Evolutionary conservation across 2,113 vertebrate species (phyloP).

Genomic region (Abramis brama): DNA sequence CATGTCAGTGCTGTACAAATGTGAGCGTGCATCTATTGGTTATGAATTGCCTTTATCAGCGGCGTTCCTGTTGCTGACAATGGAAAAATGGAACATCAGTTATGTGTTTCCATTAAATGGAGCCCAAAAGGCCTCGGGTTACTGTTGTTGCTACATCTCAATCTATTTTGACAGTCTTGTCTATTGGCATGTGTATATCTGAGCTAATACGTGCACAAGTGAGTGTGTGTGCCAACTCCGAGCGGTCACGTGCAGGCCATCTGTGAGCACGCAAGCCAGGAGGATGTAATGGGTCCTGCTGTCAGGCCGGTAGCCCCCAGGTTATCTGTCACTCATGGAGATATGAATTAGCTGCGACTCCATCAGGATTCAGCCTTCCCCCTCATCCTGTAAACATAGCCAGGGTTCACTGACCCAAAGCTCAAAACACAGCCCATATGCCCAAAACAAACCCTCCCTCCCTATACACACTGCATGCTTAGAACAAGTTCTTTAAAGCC

Average conservation of each 20-base stretch:
- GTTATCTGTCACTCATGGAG: conserved; percentile 82
- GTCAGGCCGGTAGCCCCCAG: conserved; percentile 75
- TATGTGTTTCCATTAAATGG: conserved; percentile 32
- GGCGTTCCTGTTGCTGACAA: conserved; percentile 1
- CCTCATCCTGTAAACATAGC: conserved; percentile 68
- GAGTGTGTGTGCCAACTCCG: background rate
- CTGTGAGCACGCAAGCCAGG: conserved; percentile 70
- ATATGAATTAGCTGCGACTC: conserved; percentile 73
- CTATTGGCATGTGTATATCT: conserved; percentile 39
- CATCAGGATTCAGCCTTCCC: conserved; percentile 74
- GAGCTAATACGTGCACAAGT: conserved; percentile 6
- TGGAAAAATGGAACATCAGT: conserved; percentile 27
- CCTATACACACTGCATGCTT: conserved; percentile 14
- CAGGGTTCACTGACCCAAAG: conserved; percentile 59
- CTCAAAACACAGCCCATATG: conserved; percentile 54
- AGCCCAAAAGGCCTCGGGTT: conserved; percentile 32
- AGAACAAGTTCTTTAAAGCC: background rate
- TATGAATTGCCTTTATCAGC: conserved; percentile 26
- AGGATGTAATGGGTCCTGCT: conserved; percentile 79
- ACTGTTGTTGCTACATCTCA: conserved; percentile 42
- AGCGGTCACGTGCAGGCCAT: conserved; percentile 6
- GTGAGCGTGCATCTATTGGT: conserved; percentile 11
- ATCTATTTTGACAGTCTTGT: conserved; percentile 51
- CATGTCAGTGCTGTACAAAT: conserved; percentile 17
- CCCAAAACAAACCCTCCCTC: conserved; percentile 25